Evolutionary conservation across 2,888 invertebrate species (phyloP), one percentile per base, ranked within the genome.

Genomic region (Spodoptera picta): DNA sequence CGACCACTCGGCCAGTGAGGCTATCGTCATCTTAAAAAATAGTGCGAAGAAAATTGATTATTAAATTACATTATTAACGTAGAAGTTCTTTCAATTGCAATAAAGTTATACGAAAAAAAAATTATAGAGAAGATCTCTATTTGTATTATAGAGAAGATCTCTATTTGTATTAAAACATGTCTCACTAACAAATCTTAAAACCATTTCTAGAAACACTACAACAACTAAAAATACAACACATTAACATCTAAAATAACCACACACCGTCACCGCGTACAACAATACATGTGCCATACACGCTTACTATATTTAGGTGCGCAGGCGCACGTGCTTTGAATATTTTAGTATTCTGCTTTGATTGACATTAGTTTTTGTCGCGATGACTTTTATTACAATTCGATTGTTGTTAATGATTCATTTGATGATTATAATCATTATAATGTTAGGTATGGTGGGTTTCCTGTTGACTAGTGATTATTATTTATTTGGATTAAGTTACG

Each of bases 231-330:
- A 42, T 42, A 14, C 23, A 42, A 24, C 45, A 54, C 11, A n/a
- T 31, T 14, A 24, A 44, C 53, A 31, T 56, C 65, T 44, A n/a
- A 69, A 67, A 63, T 72, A 72, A 57, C 59, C 54, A 14, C 47
- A 41, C 42, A 14, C 60, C 52, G 69, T 65, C 77, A 71, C 75
- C 70, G 42, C 63, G 62, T 60, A 65, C 59, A 49, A 60, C 76
- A 76, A 75, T 75, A 71, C 76, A 78, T 72, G 65, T 73, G 77
- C 63, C 36, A 47, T 61, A 70, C 67, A 59, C 52, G 58, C 54
- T 58, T 31, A 57, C 76, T 82, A 81, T 76, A 81, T 81, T 77
- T 83, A 81, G 80, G 51, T 51, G 57, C 47, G 55, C 54, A 3
- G 4, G 61, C 46, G 67, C 76, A 76, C 67, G 72, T 72, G 75